Evolutionary conservation across 1,140 invertebrate genomes (phyloP).

Genomic region (Drosophila sp.): DNA sequence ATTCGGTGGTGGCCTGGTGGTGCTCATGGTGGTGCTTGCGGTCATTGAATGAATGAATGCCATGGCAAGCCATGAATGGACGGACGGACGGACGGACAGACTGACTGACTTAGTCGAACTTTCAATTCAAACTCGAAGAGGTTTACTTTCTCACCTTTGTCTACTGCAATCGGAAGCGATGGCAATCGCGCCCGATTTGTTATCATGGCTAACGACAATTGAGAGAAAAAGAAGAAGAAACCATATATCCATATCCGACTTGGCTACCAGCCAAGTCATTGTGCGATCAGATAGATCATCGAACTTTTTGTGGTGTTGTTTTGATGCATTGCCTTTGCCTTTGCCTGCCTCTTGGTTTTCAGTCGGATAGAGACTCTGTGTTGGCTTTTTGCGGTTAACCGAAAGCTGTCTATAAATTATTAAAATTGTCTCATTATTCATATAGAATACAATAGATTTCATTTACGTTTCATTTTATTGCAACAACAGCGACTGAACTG

Average conservation of each 20-base stretch:
- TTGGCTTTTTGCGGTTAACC: conserved; percentile 70
- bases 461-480: conserved; percentile 81
- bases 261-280: conserved; percentile 15
- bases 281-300: conserved; percentile 59
- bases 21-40: conserved; percentile 46
- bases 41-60: conserved; percentile 69
- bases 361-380: conserved; percentile 21
- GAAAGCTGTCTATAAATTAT: conserved; percentile 82
- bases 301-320: conserved; percentile 65
- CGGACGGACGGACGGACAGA: conserved; percentile 19
- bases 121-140: conserved; percentile 12
- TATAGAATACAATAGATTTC: conserved; percentile 81
- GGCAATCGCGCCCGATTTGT: conserved; percentile 69
- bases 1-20: neutral
- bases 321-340: conserved; percentile 26
- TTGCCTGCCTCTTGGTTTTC: neutral
- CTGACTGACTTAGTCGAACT: conserved; percentile 7
- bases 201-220: conserved; percentile 61
- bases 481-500: conserved; percentile 48
- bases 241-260: conserved; percentile 68
- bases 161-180: conserved; percentile 72
- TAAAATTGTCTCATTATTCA: conserved; percentile 83
- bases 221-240: conserved; percentile 46
- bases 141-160: conserved; percentile 72
- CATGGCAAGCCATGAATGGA: neutral